Percentiles rank a stretch among this genome's conserved stretches.
phyloP scores from a whole-genome alignment of 2,113 vertebrate species.

The Misgurnus mizolepis region DNA sequence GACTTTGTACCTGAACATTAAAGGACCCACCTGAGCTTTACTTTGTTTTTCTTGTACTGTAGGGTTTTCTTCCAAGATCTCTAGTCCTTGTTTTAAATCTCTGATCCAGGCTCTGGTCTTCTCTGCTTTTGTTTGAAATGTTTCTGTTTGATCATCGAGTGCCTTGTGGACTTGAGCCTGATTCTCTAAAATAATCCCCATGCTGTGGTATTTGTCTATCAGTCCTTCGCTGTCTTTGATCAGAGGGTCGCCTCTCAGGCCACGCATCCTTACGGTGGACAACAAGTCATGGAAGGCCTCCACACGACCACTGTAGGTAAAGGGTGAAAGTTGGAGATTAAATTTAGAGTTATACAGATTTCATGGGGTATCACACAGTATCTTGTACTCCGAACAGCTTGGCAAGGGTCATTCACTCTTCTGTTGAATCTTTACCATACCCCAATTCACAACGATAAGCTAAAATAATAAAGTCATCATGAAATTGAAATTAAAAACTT shows the following conservation, averaged over 20 bases:
- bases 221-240: slow-evolving; percentile 69
- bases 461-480: no score
- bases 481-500: no score
- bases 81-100: slow-evolving; percentile 45
- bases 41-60: slow-evolving; percentile 40
- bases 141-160: slow-evolving; percentile 54
- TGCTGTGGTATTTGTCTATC: slow-evolving; percentile 67
- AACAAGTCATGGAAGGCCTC: slow-evolving; percentile 63
- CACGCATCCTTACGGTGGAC: slow-evolving; percentile 64
- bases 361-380: neutral
- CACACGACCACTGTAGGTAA: slow-evolving; percentile 50
- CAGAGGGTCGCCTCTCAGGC: slow-evolving; percentile 68
- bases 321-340: neutral
- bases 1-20: neutral
- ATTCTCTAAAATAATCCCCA: slow-evolving; percentile 61
- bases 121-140: slow-evolving; percentile 43
- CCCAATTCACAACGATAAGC: no score
- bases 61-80: slow-evolving; percentile 16
- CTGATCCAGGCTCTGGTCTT: slow-evolving; percentile 49
- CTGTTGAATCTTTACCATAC: neutral
- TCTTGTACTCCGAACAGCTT: neutral
- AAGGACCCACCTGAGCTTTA: slow-evolving; percentile 46
- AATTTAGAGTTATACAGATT: neutral
- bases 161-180: slow-evolving; percentile 53
- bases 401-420: neutral